phyloP scores from a whole-genome alignment of 2,113 vertebrate species.

The Ceyx margarethae region DNA sequence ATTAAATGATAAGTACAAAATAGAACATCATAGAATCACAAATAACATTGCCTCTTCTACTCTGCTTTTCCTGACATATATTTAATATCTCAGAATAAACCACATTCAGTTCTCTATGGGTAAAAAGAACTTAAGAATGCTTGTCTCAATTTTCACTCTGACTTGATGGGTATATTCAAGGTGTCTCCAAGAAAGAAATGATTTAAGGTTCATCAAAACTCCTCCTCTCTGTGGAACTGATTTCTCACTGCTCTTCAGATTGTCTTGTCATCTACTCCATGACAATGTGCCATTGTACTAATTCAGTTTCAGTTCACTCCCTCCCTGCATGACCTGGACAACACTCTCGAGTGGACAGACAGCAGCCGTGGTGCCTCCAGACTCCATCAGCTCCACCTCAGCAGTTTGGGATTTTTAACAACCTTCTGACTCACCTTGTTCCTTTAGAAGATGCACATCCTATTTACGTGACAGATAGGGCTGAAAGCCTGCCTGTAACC shows the following conservation, averaged over 20 bases:
- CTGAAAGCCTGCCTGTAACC: background rate
- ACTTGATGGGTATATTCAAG: background rate
- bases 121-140: background rate
- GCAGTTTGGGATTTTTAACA: background rate
- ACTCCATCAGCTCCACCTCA: background rate
- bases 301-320: background rate
- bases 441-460: background rate
- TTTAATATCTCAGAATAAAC: background rate
- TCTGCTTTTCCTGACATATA: background rate
- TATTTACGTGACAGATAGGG: background rate
- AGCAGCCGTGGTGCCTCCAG: accelerated
- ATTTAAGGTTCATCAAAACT: background rate
- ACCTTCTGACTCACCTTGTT: accelerated
- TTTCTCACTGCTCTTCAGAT: background rate
- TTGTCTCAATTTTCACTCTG: background rate
- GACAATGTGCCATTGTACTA: accelerated
- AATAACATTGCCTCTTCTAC: background rate
- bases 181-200: background rate
- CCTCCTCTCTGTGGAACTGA: background rate
- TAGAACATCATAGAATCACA: background rate
- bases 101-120: background rate
- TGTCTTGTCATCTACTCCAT: background rate
- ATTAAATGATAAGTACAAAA: background rate
- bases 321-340: accelerated
- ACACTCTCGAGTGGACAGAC: background rate